These are phyloP conservation scores for Caenorhabditis sp. DNA, from an alignment of 2,888 invertebrate genomes.

Conservation along the genomic window DNA sequence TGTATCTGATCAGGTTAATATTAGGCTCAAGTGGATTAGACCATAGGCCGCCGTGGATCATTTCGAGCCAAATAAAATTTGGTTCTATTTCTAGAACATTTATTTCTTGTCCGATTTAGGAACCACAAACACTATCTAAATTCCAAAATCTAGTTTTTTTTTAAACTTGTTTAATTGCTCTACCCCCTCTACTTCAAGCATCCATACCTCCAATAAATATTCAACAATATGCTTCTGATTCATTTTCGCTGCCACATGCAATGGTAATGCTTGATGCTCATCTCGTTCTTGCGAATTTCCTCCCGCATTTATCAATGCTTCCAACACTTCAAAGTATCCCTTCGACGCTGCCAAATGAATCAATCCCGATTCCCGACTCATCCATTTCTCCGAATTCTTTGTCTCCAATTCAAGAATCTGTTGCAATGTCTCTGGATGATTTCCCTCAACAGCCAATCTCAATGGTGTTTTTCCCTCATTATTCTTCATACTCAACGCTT, in stretches of 20 bases:
- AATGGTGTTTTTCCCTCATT: slow-evolving; percentile 51
- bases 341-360: slow-evolving; percentile 48
- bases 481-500: slow-evolving; percentile 36
- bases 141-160: no score
- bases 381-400: slow-evolving; percentile 21
- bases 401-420: slow-evolving; percentile 33
- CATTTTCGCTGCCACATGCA: slow-evolving; percentile 48
- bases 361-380: slow-evolving; percentile 22
- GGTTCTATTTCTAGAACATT: no score
- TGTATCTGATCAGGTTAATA: no score
- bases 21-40: no score
- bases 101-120: no score
- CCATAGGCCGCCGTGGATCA: no score
- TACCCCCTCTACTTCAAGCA: neutral
- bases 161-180: neutral
- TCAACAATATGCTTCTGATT: slow-evolving; percentile 44
- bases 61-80: no score
- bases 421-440: slow-evolving; percentile 44
- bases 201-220: slow-evolving; percentile 37
- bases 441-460: slow-evolving; percentile 50
- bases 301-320: slow-evolving; percentile 34
- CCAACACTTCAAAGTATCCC: slow-evolving; percentile 40
- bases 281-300: slow-evolving; percentile 27
- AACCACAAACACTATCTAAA: no score
- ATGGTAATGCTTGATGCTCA: slow-evolving; percentile 28